Evolutionary conservation across 2,113 vertebrate species (phyloP).

Genomic region (Sinosuthora webbiana): DNA sequence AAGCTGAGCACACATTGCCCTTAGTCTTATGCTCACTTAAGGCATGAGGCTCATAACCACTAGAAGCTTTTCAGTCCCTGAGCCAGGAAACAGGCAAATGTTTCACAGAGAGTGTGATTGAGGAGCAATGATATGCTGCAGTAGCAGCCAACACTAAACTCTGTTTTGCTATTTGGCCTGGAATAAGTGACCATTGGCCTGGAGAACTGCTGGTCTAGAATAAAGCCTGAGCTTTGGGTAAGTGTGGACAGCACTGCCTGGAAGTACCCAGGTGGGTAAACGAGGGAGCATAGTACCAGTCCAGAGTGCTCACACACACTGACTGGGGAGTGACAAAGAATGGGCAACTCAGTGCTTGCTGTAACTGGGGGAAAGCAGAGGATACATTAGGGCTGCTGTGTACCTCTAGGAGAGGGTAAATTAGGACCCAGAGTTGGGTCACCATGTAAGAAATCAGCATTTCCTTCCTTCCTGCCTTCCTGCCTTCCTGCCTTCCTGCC

Average conservation of each 20-base stretch:
- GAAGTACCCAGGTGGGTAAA: not conserved
- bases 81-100: not conserved
- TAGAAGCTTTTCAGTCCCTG: not conserved
- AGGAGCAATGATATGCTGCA: not conserved
- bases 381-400: not conserved
- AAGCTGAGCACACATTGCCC: not conserved
- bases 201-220: not conserved
- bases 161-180: not conserved
- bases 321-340: not conserved
- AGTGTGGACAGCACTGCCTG: not conserved
- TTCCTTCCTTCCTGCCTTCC: not conserved
- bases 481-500: not conserved
- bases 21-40: not conserved
- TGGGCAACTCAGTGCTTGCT: not conserved
- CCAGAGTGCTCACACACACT: not conserved
- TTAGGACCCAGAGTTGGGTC: not conserved
- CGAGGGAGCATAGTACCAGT: accelerated
- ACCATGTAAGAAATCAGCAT: not conserved
- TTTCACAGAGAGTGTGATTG: not conserved
- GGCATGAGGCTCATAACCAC: not conserved
- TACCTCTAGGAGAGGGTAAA: not conserved
- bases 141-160: not conserved
- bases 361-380: not conserved
- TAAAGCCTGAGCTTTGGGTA: not conserved
- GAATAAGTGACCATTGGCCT: not conserved